Base-by-base conservation (phyloP, 2,113 vertebrate genomes). In the Colistium nudipinnis region DNA sequence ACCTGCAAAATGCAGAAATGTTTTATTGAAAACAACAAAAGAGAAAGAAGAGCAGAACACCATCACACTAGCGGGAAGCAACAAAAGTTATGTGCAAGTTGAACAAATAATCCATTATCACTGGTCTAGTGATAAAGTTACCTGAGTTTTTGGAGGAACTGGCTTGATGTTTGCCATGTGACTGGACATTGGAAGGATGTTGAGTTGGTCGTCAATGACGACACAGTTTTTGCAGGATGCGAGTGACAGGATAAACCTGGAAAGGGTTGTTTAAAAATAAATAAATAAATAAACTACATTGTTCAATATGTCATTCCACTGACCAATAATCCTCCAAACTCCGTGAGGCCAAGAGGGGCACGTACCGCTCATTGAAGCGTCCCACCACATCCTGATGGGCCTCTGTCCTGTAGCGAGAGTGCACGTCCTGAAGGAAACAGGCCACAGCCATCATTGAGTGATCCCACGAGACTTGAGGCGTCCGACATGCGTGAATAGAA, bases 321-420 rank as follows among this genome's bases (percentile, higher is more conserved):
- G 6, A 17, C 3, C 4, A 11, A 28, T 61, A 24, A 55, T 12
- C 3, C 38, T 12, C 24, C 28, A 63, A 48, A 30, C n/a, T 3
- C 31, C 2, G 20, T 5, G 7, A 67, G 60, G 41, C 6, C 2
- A 19, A 1, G 12, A 49, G 11, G 8, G 53, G 22, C 1, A 0
- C 84, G 4, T 7, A 97, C 96, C 98, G 95, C 90, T 99, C 98
- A 6, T 99, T 99, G 83, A 99, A 99, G 43, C 98, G 90, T 70
- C 97, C 98, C 17, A 98, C 93, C 64, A 99, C 96, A 0, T 98
- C 96, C 89, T 99, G 98, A 86, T 99, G 96, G 1, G 97, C 96
- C 84, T 99, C 98, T 0, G 97, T 99, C 59, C 98, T 93, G 60
- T 97, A 99, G 0, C 98, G 93, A n/a, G 97, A 93, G 75, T 99